Base-by-base conservation (phyloP, 2,888 invertebrate species). In the Drosophila mimica region DNA sequence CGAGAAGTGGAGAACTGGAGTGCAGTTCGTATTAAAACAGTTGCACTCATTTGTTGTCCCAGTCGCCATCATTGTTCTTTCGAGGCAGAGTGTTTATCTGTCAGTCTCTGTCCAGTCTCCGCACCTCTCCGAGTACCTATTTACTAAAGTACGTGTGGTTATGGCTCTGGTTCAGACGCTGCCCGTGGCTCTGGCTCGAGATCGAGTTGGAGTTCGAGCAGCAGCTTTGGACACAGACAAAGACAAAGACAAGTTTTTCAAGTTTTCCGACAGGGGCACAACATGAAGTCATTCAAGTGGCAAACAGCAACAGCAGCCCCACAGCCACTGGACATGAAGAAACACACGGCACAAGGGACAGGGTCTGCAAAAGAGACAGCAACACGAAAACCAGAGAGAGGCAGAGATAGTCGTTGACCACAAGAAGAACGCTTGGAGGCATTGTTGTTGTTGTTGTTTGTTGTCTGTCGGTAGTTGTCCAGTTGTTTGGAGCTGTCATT, bases 211-310 rank as follows among this genome's bases (percentile, higher is more conserved):
- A 46, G 56, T 71, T 62, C 73, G 40, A 36, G 15, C 43, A 31
- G 11, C 25, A 25, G 36, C 51, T 51, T 64, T 58, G 61, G 76
- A 88, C 86, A 83, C 88, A 85, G 85, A 89, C 85, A 73, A 89
- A 89, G 75, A 88, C 85, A 88, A 89, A 85, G 85, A 85, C 85
- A 74, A 89, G 85, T 85, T 85, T 85, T 85, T 85, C 90, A 85
- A 85, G 90, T 85, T 85, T 78, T 88, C 90, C 85, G 88, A 80
- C 90, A 83, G 67, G 72, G 83, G 83, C 76, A 87, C 89, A 80
- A 87, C 89, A 80, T 74, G 78, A 88, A 88, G 88, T 85, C 88
- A 89, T 85, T 85, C 88, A 85, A 85, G 90, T 89, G 85, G 85
- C 77, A 89, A 73, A 13, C 15, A 54, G 75, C 81, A 89, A 76